These are phyloP conservation scores for Oasisia sp. DNA, from an alignment of 2,888 invertebrate genomes.

Conservation along the genomic window DNA sequence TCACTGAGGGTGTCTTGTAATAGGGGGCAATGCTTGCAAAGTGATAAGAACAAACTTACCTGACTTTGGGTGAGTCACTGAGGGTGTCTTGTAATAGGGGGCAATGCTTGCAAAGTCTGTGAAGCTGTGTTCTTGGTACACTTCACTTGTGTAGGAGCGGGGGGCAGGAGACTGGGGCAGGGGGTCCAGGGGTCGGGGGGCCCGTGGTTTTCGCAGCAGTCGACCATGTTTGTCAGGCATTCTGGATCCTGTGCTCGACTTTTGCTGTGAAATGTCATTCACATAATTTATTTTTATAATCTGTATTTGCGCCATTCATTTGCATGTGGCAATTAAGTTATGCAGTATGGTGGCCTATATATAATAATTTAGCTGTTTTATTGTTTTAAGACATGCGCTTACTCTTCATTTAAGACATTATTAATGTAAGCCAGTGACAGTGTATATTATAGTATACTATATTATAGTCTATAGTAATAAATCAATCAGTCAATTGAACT, in stretches of 20 bases:
- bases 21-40: neutral
- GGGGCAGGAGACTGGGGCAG: slow-evolving; percentile 2
- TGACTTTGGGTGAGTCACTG: neutral
- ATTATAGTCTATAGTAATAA: too few relatives aligned
- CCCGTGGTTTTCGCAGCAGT: neutral
- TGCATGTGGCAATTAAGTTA: too few relatives aligned
- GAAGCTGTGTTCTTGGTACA: neutral
- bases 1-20: neutral
- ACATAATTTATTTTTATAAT: neutral
- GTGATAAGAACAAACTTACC: neutral
- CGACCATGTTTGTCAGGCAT: neutral
- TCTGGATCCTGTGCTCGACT: neutral
- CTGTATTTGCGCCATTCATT: too few relatives aligned
- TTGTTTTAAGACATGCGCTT: too few relatives aligned
- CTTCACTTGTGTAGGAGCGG: neutral
- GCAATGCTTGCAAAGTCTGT: neutral
- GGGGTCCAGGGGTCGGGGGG: neutral
- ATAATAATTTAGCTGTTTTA: too few relatives aligned
- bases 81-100: neutral
- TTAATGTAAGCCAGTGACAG: too few relatives aligned
- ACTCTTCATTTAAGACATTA: too few relatives aligned
- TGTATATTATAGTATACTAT: too few relatives aligned
- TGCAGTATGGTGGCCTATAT: too few relatives aligned
- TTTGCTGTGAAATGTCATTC: neutral
- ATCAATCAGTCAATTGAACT: too few relatives aligned